Conservation (phyloP, 2,797 vertebrate species). For the Danio choprae region DNA sequence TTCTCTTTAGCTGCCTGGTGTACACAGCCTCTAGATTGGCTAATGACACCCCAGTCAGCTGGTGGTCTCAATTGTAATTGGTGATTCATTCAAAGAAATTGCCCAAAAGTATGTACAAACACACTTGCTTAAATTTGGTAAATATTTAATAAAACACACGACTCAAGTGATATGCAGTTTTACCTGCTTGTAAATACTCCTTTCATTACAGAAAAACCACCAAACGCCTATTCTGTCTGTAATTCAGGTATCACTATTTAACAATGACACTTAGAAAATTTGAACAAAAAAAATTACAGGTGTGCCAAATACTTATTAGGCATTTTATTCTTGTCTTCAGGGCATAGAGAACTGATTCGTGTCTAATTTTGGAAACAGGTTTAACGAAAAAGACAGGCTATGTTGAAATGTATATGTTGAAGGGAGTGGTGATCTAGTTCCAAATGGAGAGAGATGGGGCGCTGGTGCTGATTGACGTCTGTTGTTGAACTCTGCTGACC, state of each 20-base stretch:
- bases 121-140: no score
- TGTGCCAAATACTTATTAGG: background rate
- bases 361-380: background rate
- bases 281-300: no score
- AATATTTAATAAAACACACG: background rate
- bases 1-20: no score
- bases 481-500: conserved; percentile 70
- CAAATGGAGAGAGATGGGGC: background rate
- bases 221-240: background rate
- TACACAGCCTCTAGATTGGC: no score
- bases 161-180: background rate
- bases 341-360: background rate
- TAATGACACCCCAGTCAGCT: no score
- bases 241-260: background rate
- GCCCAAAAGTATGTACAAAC: background rate
- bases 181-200: background rate
- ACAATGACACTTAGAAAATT: background rate
- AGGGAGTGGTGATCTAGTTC: background rate
- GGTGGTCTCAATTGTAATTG: no score
- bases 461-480: background rate
- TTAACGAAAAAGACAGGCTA: background rate
- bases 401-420: background rate
- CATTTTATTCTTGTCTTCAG: background rate
- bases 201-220: no score
- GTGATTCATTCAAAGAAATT: no score